Evolutionary conservation across 2,113 vertebrate species (phyloP), one percentile per base, ranked within the genome.

Genomic region (Melanocharis versteri): DNA sequence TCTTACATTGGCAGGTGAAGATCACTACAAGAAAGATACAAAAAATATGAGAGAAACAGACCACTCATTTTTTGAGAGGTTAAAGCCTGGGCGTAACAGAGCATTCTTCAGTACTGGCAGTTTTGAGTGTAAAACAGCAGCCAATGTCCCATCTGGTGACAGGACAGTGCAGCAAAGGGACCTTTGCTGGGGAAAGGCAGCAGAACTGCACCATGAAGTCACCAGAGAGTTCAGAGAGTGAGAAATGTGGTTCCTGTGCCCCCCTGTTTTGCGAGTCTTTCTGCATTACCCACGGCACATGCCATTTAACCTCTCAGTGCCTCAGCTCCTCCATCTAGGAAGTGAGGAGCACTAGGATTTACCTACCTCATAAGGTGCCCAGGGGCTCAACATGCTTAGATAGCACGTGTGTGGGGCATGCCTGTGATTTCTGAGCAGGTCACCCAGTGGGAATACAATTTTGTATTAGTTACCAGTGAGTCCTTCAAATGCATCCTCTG

Each of bases 271-370:
- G n/a, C 30, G 69, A 42, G 56, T 13, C 40, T 78, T 83, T 54
- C 4, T 6, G 26, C 40, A 18, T 54, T 57, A 60, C 77, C 53
- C 26, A 17, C 0, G 3, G 58, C 72, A 77, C 0, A 3, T 65
- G 71, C 72, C 72, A 62, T 72, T 89, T 83, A 40, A 71, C 72
- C 42, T 84, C 20, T 10, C 86, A 62, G 89, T 96, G 96, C 97
- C 94, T 97, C 50, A 2, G 60, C 90, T 95, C 87, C 76, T 47
- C 72, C 61, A 35, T 3, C 61, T 21, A 11, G 42, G 10, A 64
- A 54, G 72, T 20, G 69, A 68, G 84, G 71, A 82, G 50, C 56
- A n/a, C 30, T 33, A 18, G 39, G 33, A 72, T 50, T 73, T 72
- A 73, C 72, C 96, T 97, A 93, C 96, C 96, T 95, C 93, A 23